Percentiles rank a stretch among this genome's conserved stretches.
These are phyloP conservation scores for Mesaphorura yosii DNA, from an alignment of 1,140 invertebrate genomes.

Conservation along the genomic window DNA sequence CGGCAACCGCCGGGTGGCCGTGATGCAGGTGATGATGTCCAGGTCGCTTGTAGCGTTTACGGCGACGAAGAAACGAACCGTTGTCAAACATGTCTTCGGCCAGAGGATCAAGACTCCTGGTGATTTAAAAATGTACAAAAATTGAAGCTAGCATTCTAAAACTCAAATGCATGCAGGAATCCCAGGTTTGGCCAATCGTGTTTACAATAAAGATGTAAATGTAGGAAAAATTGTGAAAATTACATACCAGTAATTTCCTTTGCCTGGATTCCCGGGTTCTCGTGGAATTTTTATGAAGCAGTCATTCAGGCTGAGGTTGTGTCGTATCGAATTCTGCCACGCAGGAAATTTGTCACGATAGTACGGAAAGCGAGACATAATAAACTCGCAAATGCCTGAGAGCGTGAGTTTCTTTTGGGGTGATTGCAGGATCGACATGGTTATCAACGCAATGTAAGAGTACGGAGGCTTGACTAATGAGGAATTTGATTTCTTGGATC, in stretches of 20 bases:
- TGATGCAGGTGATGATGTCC: conserved; percentile 35
- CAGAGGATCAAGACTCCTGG: conserved; percentile 90
- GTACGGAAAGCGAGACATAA: conserved; percentile 94
- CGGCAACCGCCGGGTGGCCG: conserved; percentile 35
- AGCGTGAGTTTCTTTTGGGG: conserved; percentile 91
- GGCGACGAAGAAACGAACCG: conserved; percentile 83
- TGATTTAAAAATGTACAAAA: conserved; percentile 9
- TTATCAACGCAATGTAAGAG: conserved; percentile 94
- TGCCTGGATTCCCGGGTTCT: conserved; percentile 91
- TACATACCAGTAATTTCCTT: conserved; percentile 29
- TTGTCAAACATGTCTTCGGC: conserved; percentile 99
- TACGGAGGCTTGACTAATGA: conserved; percentile 82
- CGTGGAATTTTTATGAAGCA: conserved; percentile 98
- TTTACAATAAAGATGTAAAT: no score
- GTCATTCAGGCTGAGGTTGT: conserved; percentile 95
- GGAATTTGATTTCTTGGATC: conserved; percentile 31
- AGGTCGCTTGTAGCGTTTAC: conserved; percentile 79
- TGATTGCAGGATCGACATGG: conserved; percentile 95
- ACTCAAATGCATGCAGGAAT: no score
- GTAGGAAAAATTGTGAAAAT: no score
- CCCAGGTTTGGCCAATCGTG: no score
- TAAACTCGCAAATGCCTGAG: conserved; percentile 97
- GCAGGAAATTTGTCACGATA: conserved; percentile 90
- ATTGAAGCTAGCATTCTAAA: not conserved
- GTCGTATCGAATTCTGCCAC: conserved; percentile 93